Evolutionary conservation across 2,888 invertebrate genomes (phyloP), one percentile per base, ranked within the genome.

Genomic region (Eupelmus urozonus): DNA sequence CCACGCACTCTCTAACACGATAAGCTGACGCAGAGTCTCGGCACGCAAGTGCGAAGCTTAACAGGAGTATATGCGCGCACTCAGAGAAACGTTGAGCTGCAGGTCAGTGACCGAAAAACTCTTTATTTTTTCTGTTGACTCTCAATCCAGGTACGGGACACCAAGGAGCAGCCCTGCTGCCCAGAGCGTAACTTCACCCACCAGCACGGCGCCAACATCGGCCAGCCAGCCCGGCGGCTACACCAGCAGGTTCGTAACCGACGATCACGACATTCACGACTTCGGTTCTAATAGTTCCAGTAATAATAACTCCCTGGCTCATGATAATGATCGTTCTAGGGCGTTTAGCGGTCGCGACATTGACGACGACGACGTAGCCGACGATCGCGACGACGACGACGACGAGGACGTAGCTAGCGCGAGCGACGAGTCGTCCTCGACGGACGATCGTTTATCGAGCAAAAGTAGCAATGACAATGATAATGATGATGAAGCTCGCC

Each of bases 181-280:
- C 79, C 88, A 87, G 70, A 86, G 88, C 71, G 85, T 84, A 82
- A 85, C 87, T 76, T 85, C 85, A 60, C 83, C 85, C 76, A 66
- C 85, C 79, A 74, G 72, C 45, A 82, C 86, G 74, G 82, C 81
- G 42, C 71, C 85, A 77, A 82, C 85, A 55, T 80, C 83, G 71
- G 82, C 83, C 59, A 80, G 84, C 75, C 85, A 84, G 75, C 87
- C 90, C 85, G 90, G 90, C 90, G 92, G 92, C 90, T 95, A 95
- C 90, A 93, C 94, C 87, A 95, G 94, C 91, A 92, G 94, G 90
- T 90, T 89, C 88, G 89, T 90, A 89, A 85, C 82, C 83, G 85
- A 85, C 83, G 84, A 86, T 86, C 85, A 85, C 85, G 85, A 86
- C 84, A 85, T 82, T 84, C 84, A 85, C 83, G 83, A 85, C 84